Evolutionary conservation across 2,888 invertebrate species (phyloP).

Genomic region (Seira sanloemensis): DNA sequence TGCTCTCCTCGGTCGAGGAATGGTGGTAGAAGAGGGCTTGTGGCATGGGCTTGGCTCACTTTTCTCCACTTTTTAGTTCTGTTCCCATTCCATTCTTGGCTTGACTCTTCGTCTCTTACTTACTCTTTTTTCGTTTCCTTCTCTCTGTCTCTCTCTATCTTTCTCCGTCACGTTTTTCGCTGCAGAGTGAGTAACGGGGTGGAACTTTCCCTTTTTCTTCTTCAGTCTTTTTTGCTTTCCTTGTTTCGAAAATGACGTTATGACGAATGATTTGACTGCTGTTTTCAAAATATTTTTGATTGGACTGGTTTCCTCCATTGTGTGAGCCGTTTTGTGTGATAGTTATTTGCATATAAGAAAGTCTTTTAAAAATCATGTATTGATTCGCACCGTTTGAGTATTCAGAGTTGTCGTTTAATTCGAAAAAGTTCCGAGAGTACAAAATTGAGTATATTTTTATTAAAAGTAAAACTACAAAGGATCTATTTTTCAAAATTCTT

Average conservation of each 20-base stretch:
- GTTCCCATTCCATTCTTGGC: constrained; percentile 43
- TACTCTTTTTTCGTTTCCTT: constrained; percentile 40
- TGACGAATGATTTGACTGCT: background rate
- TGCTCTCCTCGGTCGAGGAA: background rate
- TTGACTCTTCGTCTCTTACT: constrained; percentile 58
- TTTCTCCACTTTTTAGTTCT: constrained; percentile 45
- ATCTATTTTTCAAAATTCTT: background rate
- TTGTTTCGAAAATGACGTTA: background rate
- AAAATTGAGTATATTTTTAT: background rate
- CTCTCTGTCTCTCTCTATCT: constrained; percentile 34
- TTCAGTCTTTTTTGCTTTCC: constrained; percentile 22
- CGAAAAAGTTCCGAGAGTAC: background rate
- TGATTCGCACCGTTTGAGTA: too few relatives aligned
- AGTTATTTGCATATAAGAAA: too few relatives aligned
- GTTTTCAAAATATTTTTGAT: background rate
- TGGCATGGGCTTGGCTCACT: constrained; percentile 34
- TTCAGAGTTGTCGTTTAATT: too few relatives aligned
- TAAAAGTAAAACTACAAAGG: background rate
- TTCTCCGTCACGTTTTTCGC: constrained; percentile 21
- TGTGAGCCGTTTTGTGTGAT: background rate
- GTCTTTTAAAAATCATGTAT: too few relatives aligned
- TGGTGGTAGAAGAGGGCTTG: background rate
- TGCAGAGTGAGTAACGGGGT: constrained; percentile 28
- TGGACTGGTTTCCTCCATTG: background rate
- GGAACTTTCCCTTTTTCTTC: constrained; percentile 24